Percentiles rank a stretch among this genome's conserved stretches.
Evolutionary conservation across 2,888 invertebrate genomes (phyloP).

Genomic region (Trypoxylon attenuatum): DNA sequence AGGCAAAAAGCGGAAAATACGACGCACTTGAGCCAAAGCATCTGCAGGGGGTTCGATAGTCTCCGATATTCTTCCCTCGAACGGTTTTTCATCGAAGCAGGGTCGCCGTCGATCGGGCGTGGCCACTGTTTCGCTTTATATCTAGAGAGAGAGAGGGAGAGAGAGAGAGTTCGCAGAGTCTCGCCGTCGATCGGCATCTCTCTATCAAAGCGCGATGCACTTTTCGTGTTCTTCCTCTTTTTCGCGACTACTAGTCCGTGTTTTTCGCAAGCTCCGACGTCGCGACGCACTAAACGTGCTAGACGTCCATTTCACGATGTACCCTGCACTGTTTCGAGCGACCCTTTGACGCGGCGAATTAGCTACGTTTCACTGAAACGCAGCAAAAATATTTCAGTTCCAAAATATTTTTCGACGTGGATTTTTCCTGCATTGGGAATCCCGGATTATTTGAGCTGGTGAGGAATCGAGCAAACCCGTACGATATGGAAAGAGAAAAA

Average conservation of each 20-base stretch:
- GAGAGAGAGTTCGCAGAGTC: not conserved
- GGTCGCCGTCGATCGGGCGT: conserved; percentile 40
- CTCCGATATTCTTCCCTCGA: no score
- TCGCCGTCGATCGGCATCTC: conserved; percentile 29
- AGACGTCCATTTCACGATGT: not conserved
- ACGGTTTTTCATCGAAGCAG: no score
- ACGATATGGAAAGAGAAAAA: no score
- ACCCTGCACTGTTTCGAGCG: not conserved
- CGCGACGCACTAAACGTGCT: not conserved
- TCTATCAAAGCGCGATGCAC: conserved; percentile 46
- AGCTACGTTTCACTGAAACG: not conserved
- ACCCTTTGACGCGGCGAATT: not conserved
- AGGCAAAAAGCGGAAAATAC: no score
- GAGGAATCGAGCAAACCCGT: no score
- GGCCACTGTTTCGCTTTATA: conserved; percentile 30
- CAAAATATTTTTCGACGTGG: no score
- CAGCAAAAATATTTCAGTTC: not conserved
- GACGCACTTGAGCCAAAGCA: no score
- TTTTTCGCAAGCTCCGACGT: not conserved
- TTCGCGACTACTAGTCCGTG: not conserved
- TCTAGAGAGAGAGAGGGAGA: no score
- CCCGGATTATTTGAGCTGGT: no score
- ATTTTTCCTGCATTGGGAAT: no score
- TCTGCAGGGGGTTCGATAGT: no score
- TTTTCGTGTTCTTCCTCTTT: conserved; percentile 34